Percentiles rank a stretch among this genome's conserved stretches.
These are phyloP conservation scores for Porphyrio hochstetteri DNA, from an alignment of 2,113 vertebrate species.

Conservation along the genomic window DNA sequence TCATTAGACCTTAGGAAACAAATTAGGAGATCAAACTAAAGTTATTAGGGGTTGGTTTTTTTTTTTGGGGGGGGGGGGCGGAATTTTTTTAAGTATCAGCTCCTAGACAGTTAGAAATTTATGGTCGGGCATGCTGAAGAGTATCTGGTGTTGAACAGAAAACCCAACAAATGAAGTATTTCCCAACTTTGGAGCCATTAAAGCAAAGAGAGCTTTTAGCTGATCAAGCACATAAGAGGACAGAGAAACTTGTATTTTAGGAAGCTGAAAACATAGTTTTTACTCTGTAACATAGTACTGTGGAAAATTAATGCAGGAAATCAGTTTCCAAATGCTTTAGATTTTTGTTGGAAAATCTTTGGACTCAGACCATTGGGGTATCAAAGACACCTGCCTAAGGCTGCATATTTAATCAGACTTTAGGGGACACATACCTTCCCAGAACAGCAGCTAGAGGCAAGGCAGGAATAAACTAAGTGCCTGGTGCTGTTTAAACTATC, in stretches of 20 bases:
- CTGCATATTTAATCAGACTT: not conserved
- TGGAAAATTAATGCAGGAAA: not conserved
- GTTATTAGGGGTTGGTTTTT: not conserved
- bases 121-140: not conserved
- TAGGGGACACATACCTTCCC: not conserved
- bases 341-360: not conserved
- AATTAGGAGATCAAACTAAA: not conserved
- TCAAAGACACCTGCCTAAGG: not conserved
- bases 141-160: not conserved
- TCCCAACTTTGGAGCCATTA: not conserved
- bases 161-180: not conserved
- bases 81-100: not conserved
- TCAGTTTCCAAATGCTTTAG: not conserved
- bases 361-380: not conserved
- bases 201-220: not conserved
- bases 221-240: not conserved
- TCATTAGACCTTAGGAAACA: not conserved
- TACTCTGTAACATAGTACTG: not conserved
- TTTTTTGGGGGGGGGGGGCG: not conserved
- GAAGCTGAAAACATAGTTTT: not conserved
- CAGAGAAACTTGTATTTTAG: not conserved
- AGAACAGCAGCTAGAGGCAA: not conserved
- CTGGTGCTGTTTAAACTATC: not conserved
- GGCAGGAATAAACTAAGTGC: not conserved
- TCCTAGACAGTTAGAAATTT: not conserved